Evolutionary conservation across 2,797 vertebrate species (phyloP), one percentile per base, ranked within the genome.

Genomic region (Melanotaenia maccullochi): DNA sequence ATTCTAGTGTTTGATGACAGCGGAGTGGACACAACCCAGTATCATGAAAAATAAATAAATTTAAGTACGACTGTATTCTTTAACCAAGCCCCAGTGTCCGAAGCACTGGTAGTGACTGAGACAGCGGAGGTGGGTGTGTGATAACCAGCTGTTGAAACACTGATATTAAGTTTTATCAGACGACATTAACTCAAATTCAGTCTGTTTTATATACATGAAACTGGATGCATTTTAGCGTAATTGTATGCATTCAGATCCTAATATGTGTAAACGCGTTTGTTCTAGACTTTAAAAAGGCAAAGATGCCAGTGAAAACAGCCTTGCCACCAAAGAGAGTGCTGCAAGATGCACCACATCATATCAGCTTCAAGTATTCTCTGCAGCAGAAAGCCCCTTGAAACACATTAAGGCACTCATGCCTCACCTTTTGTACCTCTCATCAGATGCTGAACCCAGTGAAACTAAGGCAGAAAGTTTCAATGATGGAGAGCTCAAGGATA

Each of bases 401-500:
- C 35, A 36, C 54, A 66, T 73, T 3, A 35, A 58, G 18, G 51
- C 16, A 57, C 0, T 76, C 9, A 71, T 58, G 32, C 63, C 28
- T 68, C 79, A 8, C 73, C 52, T 75, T 18, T 54, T 56, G 47
- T 64, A 9, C 30, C 68, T 65, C 1, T 73, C 24, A 22, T 69
- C 62, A 85, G 86, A 88, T 82, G 80, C 58, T 0, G 87, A 89
- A 86, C 85, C 91, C 80, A 93, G 95, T 82, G 93, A 93, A 65
- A 58, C 83, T 1, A 95, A 93, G 72, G 79, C 14, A 63, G 95
- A 95, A 58, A 89, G 76, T 82, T 95, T 94, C 93, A 90, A 89
- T 5, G 94, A 91, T 87, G 95, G 92, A 73, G 94, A 95, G 71
- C 80, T 94, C 79, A 94, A 76, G 90, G 96, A 96, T 80, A 95